A percentile compares a stretch with the other conserved stretches of the same genome.
Conservation (phyloP, 2,797 vertebrate genomes). For the Centroberyx gerrardi region DNA sequence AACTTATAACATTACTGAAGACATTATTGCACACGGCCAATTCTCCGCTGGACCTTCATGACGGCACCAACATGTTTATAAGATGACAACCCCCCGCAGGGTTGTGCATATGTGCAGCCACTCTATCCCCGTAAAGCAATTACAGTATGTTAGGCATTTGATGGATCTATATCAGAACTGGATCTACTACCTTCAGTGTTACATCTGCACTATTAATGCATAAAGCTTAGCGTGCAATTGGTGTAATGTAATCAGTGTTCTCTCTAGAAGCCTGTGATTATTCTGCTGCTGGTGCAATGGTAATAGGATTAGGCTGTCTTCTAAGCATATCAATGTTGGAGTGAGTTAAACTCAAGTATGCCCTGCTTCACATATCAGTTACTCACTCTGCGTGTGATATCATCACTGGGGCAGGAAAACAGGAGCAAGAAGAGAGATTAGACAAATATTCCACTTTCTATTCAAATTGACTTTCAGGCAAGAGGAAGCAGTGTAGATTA, state of each 20-base stretch:
- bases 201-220: conserved; percentile 32
- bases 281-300: conserved; percentile 52
- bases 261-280: conserved; percentile 65
- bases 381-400: conserved; percentile 82
- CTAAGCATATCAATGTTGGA: conserved; percentile 52
- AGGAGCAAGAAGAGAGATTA: conserved; percentile 46
- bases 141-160: conserved; percentile 39
- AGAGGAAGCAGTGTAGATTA: neutral
- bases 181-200: conserved; percentile 25
- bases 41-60: too few relatives aligned
- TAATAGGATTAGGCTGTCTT: conserved; percentile 66
- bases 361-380: conserved; percentile 50
- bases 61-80: too few relatives aligned
- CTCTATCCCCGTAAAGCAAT: conserved; percentile 22
- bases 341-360: conserved; percentile 51
- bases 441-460: conserved; percentile 22
- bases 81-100: too few relatives aligned
- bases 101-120: neutral
- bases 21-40: too few relatives aligned
- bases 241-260: conserved; percentile 18
- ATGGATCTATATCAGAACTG: conserved; percentile 18
- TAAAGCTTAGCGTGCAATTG: conserved; percentile 44
- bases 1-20: too few relatives aligned
- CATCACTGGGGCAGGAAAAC: conserved; percentile 77
- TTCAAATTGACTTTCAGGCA: conserved; percentile 13